A percentile compares a stretch with the other conserved stretches of the same genome.
These are phyloP conservation scores for Nilaparvata lugens DNA, from an alignment of 1,140 invertebrate genomes.

Conservation along the genomic window DNA sequence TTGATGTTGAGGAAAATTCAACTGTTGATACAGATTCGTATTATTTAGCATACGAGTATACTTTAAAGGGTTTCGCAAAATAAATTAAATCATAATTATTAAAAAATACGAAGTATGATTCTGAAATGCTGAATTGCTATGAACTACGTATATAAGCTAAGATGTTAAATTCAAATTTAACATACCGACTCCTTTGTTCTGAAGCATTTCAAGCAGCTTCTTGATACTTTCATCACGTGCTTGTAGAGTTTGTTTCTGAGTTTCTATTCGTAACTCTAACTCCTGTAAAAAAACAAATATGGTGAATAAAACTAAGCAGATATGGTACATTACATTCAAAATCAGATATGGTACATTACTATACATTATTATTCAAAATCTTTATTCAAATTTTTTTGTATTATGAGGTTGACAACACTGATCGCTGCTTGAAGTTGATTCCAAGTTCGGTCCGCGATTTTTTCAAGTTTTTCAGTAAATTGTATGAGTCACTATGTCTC, in stretches of 20 bases:
- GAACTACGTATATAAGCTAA: background rate
- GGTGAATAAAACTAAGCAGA: background rate
- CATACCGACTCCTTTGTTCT: constrained; percentile 93
- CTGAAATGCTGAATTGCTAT: background rate
- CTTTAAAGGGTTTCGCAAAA: too few relatives aligned
- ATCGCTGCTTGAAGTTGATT: too few relatives aligned
- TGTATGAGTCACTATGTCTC: too few relatives aligned
- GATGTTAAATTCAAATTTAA: constrained; percentile 27
- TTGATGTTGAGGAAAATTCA: too few relatives aligned
- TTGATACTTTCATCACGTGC: constrained; percentile 97
- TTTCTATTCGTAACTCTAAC: constrained; percentile 91
- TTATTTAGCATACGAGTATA: too few relatives aligned
- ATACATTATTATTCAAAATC: background rate
- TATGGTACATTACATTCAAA: background rate
- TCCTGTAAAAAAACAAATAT: constrained; percentile 47
- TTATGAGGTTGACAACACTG: too few relatives aligned
- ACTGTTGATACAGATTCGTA: too few relatives aligned
- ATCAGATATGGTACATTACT: background rate
- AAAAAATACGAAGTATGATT: too few relatives aligned
- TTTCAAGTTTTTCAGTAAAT: too few relatives aligned
- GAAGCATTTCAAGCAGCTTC: constrained; percentile 96
- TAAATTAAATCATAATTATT: too few relatives aligned
- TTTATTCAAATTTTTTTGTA: too few relatives aligned
- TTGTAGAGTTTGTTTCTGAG: constrained; percentile 93
- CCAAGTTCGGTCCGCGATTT: too few relatives aligned